phyloP scores from a whole-genome alignment of 2,797 vertebrate species.

The Microctenopoma stevenorrisi region DNA sequence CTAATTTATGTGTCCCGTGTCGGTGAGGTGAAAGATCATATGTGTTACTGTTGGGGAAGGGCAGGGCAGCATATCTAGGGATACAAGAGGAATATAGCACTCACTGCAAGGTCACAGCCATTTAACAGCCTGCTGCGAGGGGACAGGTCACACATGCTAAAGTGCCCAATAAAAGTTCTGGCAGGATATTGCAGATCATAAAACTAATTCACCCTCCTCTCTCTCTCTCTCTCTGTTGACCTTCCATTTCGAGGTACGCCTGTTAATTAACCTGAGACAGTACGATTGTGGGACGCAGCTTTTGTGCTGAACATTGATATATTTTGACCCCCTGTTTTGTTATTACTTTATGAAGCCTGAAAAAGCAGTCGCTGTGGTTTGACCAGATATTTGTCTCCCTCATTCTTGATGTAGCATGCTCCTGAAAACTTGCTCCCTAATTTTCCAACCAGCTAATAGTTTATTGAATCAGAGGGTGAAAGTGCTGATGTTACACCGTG shows the following conservation, averaged over 20 bases:
- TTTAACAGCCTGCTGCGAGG: constrained; percentile 75
- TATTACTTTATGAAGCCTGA: constrained; percentile 43
- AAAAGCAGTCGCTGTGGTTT: constrained; percentile 21
- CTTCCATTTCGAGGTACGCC: constrained; percentile 34
- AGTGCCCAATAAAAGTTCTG: constrained; percentile 76
- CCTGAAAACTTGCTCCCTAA: constrained; percentile 10
- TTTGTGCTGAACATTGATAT: neutral
- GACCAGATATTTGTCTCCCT: constrained; percentile 16
- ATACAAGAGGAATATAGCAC: constrained; percentile 39
- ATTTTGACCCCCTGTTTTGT: constrained; percentile 21
- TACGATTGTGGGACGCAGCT: neutral
- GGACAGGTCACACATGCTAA: constrained; percentile 73
- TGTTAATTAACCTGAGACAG: constrained; percentile 15
- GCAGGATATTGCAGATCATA: constrained; percentile 83
- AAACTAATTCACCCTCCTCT: constrained; percentile 68
- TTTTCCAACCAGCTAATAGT: constrained; percentile 15
- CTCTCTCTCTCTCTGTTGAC: constrained; percentile 5
- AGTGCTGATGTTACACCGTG: constrained; percentile 30
- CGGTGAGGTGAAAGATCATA: constrained; percentile 61
- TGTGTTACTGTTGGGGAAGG: constrained; percentile 39
- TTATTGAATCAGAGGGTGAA: constrained; percentile 34
- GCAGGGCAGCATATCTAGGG: constrained; percentile 34
- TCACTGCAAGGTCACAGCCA: constrained; percentile 62
- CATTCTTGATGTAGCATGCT: constrained; percentile 11
- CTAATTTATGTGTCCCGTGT: constrained; percentile 70